Percentiles rank a stretch among this genome's conserved stretches.
These are phyloP conservation scores for Helicoverpa armigera DNA, from an alignment of 1,140 invertebrate species.

Conservation along the genomic window DNA sequence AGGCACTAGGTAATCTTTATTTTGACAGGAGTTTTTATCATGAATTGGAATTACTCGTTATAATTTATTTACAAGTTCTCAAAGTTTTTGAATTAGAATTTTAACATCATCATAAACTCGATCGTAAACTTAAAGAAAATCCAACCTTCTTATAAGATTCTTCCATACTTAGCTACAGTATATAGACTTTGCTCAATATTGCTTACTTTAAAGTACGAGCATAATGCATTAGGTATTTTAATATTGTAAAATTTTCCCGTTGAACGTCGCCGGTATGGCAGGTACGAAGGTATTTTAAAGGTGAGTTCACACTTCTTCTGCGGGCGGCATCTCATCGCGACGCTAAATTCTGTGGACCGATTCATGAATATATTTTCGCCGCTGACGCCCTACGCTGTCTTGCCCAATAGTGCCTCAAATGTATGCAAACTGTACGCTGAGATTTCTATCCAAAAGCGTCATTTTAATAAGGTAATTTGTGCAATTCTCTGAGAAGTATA, in stretches of 20 bases:
- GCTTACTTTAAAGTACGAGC: not conserved
- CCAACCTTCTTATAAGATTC: too few species aligned
- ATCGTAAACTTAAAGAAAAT: too few species aligned
- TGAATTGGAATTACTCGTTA: too few species aligned
- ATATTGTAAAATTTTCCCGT: not conserved
- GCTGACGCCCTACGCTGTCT: not conserved
- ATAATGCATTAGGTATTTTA: constrained; percentile 22
- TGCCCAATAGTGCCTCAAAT: constrained; percentile 18
- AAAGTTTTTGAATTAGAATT: too few species aligned
- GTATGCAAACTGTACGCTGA: constrained; percentile 16
- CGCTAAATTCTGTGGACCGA: constrained; percentile 12
- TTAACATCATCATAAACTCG: too few species aligned
- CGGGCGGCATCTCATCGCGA: constrained; percentile 1
- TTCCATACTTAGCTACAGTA: not conserved
- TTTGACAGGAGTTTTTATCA: too few species aligned
- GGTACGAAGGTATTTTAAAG: constrained; percentile 17
- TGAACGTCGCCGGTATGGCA: not conserved
- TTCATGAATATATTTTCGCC: constrained; percentile 33
- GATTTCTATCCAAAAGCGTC: not conserved
- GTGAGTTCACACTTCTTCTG: not conserved
- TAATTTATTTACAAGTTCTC: too few species aligned
- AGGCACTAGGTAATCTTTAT: too few species aligned
- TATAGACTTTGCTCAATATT: not conserved
- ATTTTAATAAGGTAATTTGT: too few species aligned
- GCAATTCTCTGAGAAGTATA: too few species aligned